phyloP scores from a whole-genome alignment of 1,140 invertebrate species.

The Coenobita brevimanus region DNA sequence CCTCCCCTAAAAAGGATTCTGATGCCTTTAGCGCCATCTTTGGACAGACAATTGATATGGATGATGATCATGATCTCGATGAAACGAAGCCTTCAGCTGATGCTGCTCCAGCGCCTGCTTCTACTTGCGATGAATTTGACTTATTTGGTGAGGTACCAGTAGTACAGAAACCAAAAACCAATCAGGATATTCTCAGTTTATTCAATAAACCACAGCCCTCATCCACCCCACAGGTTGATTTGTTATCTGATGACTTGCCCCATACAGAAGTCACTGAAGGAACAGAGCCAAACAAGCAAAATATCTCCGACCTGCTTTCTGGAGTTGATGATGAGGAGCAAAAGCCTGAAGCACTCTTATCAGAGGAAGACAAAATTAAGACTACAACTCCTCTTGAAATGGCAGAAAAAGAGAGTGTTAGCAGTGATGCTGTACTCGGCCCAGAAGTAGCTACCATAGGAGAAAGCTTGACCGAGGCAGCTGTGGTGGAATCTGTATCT shows the following conservation, averaged over 20 bases:
- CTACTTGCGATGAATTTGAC: conserved; percentile 70
- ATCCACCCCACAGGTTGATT: conserved; percentile 55
- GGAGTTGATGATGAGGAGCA: conserved; percentile 24
- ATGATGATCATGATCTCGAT: conserved; percentile 64
- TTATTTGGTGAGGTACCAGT: conserved; percentile 68
- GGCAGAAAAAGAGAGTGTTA: conserved; percentile 23
- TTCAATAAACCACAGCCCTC: conserved; percentile 68
- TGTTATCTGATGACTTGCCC: conserved; percentile 62
- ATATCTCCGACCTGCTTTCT: conserved; percentile 26
- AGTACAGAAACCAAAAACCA: conserved; percentile 68
- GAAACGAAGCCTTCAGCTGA: conserved; percentile 17
- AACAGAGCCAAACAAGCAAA: conserved; percentile 14
- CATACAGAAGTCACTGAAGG: not conserved
- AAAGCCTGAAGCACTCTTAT: not conserved
- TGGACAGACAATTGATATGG: conserved; percentile 69
- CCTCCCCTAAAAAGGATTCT: conserved; percentile 71
- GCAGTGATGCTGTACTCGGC: conserved; percentile 4
- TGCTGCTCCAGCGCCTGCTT: conserved; percentile 8
- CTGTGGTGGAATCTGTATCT: conserved; percentile 56
- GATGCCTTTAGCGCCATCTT: conserved; percentile 72
- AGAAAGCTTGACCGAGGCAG: conserved; percentile 27
- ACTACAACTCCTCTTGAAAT: not conserved
- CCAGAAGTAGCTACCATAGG: not conserved
- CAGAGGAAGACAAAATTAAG: conserved; percentile 30
- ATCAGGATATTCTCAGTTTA: conserved; percentile 70